Evolutionary conservation across 2,888 invertebrate genomes (phyloP).

Genomic region (Philopedon plagiatum): DNA sequence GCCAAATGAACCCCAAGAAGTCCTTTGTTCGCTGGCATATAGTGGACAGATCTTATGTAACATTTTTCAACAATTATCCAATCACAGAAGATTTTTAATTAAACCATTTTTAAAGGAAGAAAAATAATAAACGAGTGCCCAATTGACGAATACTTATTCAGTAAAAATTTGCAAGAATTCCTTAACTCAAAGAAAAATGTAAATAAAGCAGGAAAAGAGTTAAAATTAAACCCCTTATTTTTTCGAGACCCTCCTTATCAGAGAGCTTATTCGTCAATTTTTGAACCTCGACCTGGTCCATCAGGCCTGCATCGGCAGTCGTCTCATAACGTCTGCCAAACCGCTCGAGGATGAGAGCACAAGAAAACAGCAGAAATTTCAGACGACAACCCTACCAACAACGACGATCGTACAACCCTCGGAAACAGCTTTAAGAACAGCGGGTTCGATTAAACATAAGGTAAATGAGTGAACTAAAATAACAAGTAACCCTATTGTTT

Average conservation of each 20-base stretch:
- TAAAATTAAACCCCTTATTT: too few relatives aligned
- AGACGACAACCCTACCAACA: not conserved
- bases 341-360: not conserved
- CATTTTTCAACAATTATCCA: too few relatives aligned
- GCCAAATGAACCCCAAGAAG: too few relatives aligned
- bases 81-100: too few relatives aligned
- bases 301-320: not conserved
- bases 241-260: not conserved
- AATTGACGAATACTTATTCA: not conserved
- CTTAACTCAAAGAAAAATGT: not conserved
- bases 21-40: too few relatives aligned
- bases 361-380: not conserved
- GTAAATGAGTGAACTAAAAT: not conserved
- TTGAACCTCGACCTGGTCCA: not conserved
- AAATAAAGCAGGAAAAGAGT: not conserved
- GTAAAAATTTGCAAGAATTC: not conserved
- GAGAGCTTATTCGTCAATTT: not conserved
- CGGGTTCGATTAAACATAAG: not conserved
- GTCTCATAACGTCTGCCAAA: not conserved
- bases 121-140: not conserved
- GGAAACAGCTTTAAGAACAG: not conserved
- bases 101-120: too few relatives aligned
- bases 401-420: not conserved
- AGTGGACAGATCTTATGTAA: too few relatives aligned
- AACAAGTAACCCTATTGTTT: not conserved